Evolutionary conservation across 1,140 invertebrate genomes (phyloP).

Genomic region (Branchinecta lynchi): DNA sequence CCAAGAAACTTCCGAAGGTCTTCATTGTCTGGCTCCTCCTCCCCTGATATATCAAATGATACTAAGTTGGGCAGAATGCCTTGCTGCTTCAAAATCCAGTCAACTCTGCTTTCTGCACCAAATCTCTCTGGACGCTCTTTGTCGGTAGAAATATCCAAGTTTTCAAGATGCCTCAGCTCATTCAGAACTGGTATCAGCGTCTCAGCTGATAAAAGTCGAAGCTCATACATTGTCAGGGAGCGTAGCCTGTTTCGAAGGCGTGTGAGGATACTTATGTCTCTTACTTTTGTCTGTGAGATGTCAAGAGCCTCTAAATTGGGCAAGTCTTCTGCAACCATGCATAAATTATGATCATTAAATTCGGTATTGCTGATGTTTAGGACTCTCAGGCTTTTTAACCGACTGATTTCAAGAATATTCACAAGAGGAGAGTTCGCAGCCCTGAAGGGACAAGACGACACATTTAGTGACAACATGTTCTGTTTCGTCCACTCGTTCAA

Average conservation of each 20-base stretch:
- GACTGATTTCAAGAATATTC: slow-evolving; percentile 34
- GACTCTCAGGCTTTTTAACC: slow-evolving; percentile 39
- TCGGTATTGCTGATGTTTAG: slow-evolving; percentile 57
- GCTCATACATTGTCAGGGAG: slow-evolving; percentile 46
- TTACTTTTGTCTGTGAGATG: slow-evolving; percentile 50
- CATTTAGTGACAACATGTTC: slow-evolving; percentile 47
- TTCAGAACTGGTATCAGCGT: slow-evolving; percentile 40
- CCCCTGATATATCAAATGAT: slow-evolving; percentile 52
- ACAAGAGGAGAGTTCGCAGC: slow-evolving; percentile 25
- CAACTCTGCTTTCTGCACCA: slow-evolving; percentile 34
- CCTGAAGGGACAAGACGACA: slow-evolving; percentile 45
- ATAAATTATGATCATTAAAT: slow-evolving; percentile 49
- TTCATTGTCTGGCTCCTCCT: slow-evolving; percentile 12
- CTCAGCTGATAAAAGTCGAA: slow-evolving; percentile 32
- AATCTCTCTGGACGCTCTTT: slow-evolving; percentile 34
- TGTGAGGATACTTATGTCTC: slow-evolving; percentile 46
- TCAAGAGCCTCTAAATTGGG: slow-evolving; percentile 48
- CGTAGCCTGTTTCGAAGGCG: slow-evolving; percentile 45
- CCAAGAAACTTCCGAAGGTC: slow-evolving; percentile 26
- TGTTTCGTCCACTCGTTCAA: slow-evolving; percentile 53
- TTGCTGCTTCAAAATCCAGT: slow-evolving; percentile 36
- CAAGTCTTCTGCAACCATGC: slow-evolving; percentile 52
- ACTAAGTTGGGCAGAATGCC: slow-evolving; percentile 42
- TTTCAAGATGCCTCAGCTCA: slow-evolving; percentile 41
- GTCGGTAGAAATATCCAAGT: slow-evolving; percentile 49